A percentile compares a stretch with the other conserved stretches of the same genome.
These are phyloP conservation scores for Melipona beecheii DNA, from an alignment of 2,888 invertebrate species.

Conservation along the genomic window DNA sequence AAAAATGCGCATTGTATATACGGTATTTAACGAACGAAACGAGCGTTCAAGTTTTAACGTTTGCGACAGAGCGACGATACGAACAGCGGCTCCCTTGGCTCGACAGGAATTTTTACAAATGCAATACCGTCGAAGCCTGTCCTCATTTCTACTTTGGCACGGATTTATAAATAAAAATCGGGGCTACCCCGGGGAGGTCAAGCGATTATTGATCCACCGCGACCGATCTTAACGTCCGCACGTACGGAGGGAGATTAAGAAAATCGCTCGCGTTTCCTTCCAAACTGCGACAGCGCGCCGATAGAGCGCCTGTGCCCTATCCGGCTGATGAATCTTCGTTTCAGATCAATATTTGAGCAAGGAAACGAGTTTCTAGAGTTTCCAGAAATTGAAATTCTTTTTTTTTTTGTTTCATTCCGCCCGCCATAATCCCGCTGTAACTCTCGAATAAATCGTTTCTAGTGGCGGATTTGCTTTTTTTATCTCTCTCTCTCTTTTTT, in stretches of 20 bases:
- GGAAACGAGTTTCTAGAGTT: neutral
- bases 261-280: neutral
- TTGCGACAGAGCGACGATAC: too few relatives aligned
- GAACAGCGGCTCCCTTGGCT: neutral
- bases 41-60: too few relatives aligned
- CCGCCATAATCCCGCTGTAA: neutral
- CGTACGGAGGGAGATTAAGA: neutral
- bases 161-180: neutral
- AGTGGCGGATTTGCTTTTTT: neutral
- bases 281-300: neutral
- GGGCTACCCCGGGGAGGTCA: neutral
- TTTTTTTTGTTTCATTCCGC: neutral
- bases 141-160: neutral
- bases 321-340: neutral
- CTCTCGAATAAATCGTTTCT: slow-evolving; percentile 1
- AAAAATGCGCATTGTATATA: too few relatives aligned
- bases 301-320: neutral
- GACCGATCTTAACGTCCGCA: neutral
- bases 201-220: neutral
- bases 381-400: neutral
- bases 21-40: too few relatives aligned
- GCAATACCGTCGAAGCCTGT: neutral
- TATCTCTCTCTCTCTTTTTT: too few relatives aligned
- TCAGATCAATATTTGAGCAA: neutral
- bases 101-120: neutral